Conservation (phyloP, 2,113 vertebrate genomes). For the Myotis davidii region DNA sequence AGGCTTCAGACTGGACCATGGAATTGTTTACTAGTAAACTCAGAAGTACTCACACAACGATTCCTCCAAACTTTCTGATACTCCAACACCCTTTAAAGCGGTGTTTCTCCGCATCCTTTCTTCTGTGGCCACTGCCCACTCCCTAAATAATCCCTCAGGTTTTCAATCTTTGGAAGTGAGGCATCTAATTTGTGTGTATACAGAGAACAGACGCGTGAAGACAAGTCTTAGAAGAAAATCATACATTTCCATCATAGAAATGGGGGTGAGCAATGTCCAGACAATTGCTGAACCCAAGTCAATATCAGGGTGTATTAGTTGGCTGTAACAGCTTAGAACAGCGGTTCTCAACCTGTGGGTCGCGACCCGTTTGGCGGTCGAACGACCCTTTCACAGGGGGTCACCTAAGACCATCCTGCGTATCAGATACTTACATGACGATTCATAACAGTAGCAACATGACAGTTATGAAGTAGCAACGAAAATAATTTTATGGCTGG, state of each 20-base stretch:
- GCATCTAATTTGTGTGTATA: background rate
- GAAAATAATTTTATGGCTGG: no score
- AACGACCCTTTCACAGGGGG: no score
- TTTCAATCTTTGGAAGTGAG: conserved; percentile 8
- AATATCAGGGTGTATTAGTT: background rate
- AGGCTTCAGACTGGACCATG: background rate
- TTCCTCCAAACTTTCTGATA: background rate
- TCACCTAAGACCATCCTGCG: no score
- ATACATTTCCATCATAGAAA: background rate
- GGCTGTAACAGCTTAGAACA: background rate
- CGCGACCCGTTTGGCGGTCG: no score
- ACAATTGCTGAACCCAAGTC: background rate
- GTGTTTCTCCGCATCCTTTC: background rate
- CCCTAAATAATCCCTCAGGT: conserved; percentile 8
- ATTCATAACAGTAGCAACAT: no score
- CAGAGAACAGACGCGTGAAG: background rate
- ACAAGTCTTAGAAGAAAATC: background rate
- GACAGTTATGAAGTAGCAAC: no score
- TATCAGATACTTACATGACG: no score
- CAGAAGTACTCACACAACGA: background rate
- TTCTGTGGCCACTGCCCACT: background rate
- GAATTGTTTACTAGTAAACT: background rate
- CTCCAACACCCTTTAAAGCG: background rate
- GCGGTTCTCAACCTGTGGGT: no score
- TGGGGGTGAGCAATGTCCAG: background rate